Conservation (phyloP, 1,140 invertebrate genomes). For the Carcinoscorpius rotundicauda region DNA sequence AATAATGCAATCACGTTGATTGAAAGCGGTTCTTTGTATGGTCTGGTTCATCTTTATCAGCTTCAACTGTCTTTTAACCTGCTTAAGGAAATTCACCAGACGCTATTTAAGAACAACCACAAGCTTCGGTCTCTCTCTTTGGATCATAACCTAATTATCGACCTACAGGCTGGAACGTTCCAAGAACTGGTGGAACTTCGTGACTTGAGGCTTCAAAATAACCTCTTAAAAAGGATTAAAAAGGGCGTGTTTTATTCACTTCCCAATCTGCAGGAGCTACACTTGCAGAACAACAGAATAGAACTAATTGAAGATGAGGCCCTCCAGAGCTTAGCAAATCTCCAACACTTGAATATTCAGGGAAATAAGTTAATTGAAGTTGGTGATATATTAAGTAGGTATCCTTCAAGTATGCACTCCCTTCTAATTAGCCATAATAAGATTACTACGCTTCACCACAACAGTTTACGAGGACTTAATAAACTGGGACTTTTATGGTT, state of each 20-base stretch:
- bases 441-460: constrained; percentile 58
- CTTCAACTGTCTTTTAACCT: constrained; percentile 77
- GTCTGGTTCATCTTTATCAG: constrained; percentile 59
- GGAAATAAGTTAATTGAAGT: constrained; percentile 60
- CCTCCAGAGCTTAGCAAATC: constrained; percentile 59
- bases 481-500: constrained; percentile 76
- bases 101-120: constrained; percentile 56
- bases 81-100: constrained; percentile 55
- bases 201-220: constrained; percentile 76
- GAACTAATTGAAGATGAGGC: constrained; percentile 66
- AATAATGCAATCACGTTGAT: constrained; percentile 70
- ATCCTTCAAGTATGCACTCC: constrained; percentile 58
- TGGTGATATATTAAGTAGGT: constrained; percentile 57
- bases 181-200: constrained; percentile 49
- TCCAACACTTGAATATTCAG: constrained; percentile 81
- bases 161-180: constrained; percentile 66
- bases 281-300: constrained; percentile 68
- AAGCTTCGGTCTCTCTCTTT: constrained; percentile 70
- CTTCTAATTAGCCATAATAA: constrained; percentile 75
- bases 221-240: constrained; percentile 57
- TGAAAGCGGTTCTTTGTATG: constrained; percentile 54
- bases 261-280: constrained; percentile 63
- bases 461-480: constrained; percentile 59
- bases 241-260: constrained; percentile 66
- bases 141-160: constrained; percentile 75